phyloP scores from a whole-genome alignment of 1,140 invertebrate genomes.

The Melipona quadrifasciata region DNA sequence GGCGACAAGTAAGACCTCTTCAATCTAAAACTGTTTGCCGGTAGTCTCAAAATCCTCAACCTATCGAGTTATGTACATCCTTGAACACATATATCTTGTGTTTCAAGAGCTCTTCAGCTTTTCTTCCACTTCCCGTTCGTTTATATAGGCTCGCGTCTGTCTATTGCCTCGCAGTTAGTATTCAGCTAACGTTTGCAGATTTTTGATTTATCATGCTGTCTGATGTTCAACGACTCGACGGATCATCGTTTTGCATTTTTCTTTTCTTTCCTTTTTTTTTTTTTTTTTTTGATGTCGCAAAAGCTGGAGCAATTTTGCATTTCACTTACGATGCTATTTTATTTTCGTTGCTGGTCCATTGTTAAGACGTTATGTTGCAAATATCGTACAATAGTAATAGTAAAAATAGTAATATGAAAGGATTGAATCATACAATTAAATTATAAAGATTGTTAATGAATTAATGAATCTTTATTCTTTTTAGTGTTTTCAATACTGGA shows the following conservation, averaged over 20 bases:
- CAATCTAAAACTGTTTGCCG: background rate
- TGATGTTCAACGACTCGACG: background rate
- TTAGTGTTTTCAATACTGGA: no score
- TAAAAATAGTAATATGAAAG: no score
- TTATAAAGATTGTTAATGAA: no score
- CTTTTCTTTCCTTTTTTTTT: no score
- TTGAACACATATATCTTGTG: background rate
- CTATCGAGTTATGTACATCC: constrained; percentile 13
- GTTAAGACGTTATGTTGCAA: no score
- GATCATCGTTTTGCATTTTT: background rate
- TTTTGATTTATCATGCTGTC: background rate
- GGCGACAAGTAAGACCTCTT: background rate
- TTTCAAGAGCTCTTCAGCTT: background rate
- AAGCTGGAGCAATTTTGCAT: background rate
- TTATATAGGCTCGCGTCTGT: background rate
- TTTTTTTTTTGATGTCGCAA: background rate
- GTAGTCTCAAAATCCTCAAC: background rate
- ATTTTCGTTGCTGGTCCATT: background rate
- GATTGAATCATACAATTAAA: no score
- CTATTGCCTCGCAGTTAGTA: background rate
- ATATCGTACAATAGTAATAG: no score
- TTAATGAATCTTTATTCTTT: no score
- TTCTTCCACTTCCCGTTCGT: background rate
- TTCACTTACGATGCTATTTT: background rate
- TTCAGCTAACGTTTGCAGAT: background rate